Evolutionary conservation across 2,888 invertebrate genomes (phyloP).

Genomic region (Empis livida): DNA sequence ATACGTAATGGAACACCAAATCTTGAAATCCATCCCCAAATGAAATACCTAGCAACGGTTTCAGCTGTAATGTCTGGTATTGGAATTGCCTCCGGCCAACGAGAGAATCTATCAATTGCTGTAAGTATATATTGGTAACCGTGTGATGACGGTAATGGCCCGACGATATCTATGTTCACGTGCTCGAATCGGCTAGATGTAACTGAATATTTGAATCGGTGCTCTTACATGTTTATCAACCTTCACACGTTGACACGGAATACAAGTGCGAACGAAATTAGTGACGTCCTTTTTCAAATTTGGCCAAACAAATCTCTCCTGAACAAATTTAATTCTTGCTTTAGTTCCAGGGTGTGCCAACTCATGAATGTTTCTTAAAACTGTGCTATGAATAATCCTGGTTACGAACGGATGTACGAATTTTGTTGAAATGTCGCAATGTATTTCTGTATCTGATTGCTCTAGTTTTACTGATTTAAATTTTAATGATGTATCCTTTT

Average conservation of each 20-base stretch:
- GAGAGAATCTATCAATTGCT: constrained; percentile 14
- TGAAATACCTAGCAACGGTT: constrained; percentile 11
- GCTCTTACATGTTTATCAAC: neutral
- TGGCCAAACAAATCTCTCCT: constrained; percentile 2
- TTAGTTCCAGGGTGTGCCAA: constrained; percentile 1
- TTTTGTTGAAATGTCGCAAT: constrained; percentile 4
- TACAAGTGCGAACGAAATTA: neutral
- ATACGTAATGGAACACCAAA: constrained; percentile 27
- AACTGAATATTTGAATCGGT: neutral
- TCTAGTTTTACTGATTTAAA: neutral
- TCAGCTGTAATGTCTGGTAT: constrained; percentile 15
- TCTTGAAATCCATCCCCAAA: constrained; percentile 26
- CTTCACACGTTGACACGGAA: constrained; percentile 1
- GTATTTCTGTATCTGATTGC: neutral
- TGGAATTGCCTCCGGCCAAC: constrained; percentile 18
- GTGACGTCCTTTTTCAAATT: neutral
- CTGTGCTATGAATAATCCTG: neutral
- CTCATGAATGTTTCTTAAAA: neutral
- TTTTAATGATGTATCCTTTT: neutral
- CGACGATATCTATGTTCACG: constrained; percentile 34
- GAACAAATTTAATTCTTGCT: neutral
- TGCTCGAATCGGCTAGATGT: constrained; percentile 17
- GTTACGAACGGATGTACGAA: constrained; percentile 1
- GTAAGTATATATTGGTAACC: constrained; percentile 24
- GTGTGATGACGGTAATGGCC: constrained; percentile 24